Conservation (phyloP, 1,140 invertebrate genomes). For the Globodera ellingtonae region DNA sequence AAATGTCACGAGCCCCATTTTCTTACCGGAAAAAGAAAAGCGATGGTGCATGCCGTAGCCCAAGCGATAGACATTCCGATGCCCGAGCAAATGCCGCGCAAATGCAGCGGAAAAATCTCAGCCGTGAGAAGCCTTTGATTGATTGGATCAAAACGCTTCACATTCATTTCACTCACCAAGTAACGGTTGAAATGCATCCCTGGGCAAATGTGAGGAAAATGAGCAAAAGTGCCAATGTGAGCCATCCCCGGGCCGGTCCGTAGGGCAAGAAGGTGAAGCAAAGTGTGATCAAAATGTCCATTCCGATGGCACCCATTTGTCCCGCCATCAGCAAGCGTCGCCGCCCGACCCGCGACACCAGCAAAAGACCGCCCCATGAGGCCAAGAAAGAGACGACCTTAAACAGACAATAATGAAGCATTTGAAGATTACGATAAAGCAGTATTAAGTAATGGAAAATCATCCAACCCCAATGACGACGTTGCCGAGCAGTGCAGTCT, state of each 20-base stretch:
- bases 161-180: conserved; percentile 2
- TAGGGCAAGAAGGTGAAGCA: conserved; percentile 8
- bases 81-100: conserved; percentile 16
- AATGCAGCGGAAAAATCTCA: conserved; percentile 19
- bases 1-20: background rate
- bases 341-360: conserved; percentile 14
- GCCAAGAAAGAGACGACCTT: conserved; percentile 25
- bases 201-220: conserved; percentile 16
- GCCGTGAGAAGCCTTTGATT: conserved; percentile 19
- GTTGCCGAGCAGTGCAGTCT: conserved; percentile 17
- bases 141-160: background rate
- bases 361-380: conserved; percentile 24
- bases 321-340: conserved; percentile 18
- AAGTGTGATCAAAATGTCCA: background rate
- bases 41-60: background rate
- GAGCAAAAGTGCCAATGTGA: conserved; percentile 24
- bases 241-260: conserved; percentile 9
- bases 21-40: conserved; percentile 16
- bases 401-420: background rate
- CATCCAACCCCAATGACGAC: conserved; percentile 17
- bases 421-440: no score
- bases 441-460: no score
- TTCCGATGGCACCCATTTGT: conserved; percentile 8
- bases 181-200: conserved; percentile 25
- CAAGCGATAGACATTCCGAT: conserved; percentile 19